Percentiles rank a stretch among this genome's conserved stretches.
Evolutionary conservation across 2,888 invertebrate genomes (phyloP).

Genomic region (Melanostoma mellinum): DNA sequence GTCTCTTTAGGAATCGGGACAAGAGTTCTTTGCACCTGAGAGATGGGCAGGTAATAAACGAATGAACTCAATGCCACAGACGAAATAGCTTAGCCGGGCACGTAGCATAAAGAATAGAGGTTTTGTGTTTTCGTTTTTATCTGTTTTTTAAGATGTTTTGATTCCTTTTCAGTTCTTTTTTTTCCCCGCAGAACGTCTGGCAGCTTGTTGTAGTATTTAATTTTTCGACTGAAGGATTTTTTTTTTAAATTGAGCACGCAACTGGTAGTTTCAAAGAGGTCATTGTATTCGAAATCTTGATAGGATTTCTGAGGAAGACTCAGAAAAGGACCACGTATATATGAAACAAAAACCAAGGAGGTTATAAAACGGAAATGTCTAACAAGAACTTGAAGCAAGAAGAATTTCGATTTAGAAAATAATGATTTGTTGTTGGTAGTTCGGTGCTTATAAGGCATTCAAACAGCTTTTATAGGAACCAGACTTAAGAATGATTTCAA

Average conservation of each 20-base stretch:
- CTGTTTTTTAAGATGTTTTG: conserved; percentile 1
- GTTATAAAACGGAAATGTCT: no score
- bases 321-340: not conserved
- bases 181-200: conserved; percentile 52
- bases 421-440: no score
- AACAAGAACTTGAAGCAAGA: no score
- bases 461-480: no score
- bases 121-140: conserved; percentile 16
- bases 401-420: no score
- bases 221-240: conserved; percentile 4
- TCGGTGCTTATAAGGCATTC: no score
- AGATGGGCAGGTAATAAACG: conserved; percentile 31
- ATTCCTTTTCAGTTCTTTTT: no score
- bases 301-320: conserved; percentile 21
- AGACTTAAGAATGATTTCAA: no score
- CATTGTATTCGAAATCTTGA: conserved; percentile 65
- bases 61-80: conserved; percentile 55
- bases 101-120: conserved; percentile 1
- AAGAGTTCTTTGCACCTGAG: conserved; percentile 47
- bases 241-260: conserved; percentile 28
- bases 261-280: conserved; percentile 58
- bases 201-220: conserved; percentile 38
- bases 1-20: conserved; percentile 19
- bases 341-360: no score
- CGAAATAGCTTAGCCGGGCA: conserved; percentile 40